Evolutionary conservation across 2,888 invertebrate species (phyloP).

Genomic region (Leucania comma): DNA sequence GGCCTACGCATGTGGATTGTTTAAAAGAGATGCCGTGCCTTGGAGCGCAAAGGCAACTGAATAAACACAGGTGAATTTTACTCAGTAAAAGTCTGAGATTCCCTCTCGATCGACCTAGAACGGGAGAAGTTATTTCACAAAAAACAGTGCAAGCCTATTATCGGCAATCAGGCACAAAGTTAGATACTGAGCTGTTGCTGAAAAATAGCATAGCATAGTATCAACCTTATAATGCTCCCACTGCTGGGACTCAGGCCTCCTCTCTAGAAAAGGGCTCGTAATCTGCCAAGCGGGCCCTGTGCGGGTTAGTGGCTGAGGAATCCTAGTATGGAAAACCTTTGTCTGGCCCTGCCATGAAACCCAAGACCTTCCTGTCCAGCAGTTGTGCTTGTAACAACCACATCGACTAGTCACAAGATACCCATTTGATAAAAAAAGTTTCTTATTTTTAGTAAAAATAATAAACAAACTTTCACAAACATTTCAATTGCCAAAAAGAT

Average conservation of each 20-base stretch:
- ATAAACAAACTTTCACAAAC: constrained; percentile 2
- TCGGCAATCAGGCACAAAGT: too few relatives aligned
- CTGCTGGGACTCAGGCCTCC: too few relatives aligned
- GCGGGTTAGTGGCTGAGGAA: too few relatives aligned
- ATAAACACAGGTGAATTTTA: background rate
- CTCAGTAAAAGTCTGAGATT: background rate
- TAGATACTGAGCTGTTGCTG: background rate
- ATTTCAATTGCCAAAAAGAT: constrained; percentile 49
- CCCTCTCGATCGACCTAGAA: background rate
- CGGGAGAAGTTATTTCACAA: background rate
- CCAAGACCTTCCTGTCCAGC: background rate
- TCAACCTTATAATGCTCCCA: too few relatives aligned
- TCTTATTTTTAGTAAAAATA: background rate
- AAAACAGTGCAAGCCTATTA: background rate
- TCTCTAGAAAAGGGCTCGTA: too few relatives aligned
- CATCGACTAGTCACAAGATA: background rate
- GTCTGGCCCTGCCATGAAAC: background rate
- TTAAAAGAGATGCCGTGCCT: too few relatives aligned
- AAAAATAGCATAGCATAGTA: too few relatives aligned
- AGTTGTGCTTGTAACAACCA: background rate
- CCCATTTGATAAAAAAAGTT: too few relatives aligned
- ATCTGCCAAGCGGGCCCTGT: too few relatives aligned
- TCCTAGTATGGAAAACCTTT: background rate
- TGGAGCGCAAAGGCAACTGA: background rate
- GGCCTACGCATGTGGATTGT: too few relatives aligned